Percentiles rank a stretch among this genome's conserved stretches.
These are phyloP conservation scores for Halichondria panicea DNA, from an alignment of 37 sponge, comb jelly and placozoan genomes.

Conservation along the genomic window DNA sequence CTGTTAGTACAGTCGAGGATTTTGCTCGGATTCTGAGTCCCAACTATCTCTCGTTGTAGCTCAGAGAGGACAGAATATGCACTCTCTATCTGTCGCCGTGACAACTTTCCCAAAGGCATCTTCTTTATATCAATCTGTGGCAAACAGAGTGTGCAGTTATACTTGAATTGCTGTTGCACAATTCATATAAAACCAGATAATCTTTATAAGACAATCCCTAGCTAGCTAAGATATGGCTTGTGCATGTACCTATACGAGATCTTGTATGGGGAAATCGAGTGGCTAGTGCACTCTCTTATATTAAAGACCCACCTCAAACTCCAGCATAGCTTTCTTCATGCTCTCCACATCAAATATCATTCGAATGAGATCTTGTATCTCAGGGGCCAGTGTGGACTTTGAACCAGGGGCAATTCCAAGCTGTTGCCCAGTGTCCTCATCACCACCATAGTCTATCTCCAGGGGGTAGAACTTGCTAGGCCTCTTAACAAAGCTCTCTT, in stretches of 20 bases:
- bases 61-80: conserved; percentile 91
- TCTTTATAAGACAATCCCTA: too few species aligned
- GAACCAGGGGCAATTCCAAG: conserved; percentile 56
- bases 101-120: conserved; percentile 99
- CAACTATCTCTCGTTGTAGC: conserved; percentile 57
- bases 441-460: conserved; percentile 95
- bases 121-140: conserved; percentile 97
- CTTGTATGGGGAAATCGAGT: too few species aligned
- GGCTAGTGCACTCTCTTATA: too few species aligned
- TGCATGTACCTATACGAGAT: too few species aligned
- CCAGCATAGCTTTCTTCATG: conserved; percentile 94
- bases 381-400: conserved; percentile 73
- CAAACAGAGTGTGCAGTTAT: neutral
- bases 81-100: conserved; percentile 83
- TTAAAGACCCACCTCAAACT: conserved; percentile 95
- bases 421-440: conserved; percentile 43
- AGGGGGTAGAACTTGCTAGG: conserved; percentile 96
- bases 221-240: too few species aligned
- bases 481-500: conserved; percentile 68
- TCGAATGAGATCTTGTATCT: conserved; percentile 79
- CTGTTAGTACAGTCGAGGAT: conserved; percentile 90
- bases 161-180: too few species aligned
- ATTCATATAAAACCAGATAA: too few species aligned
- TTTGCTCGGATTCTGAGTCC: conserved; percentile 46
- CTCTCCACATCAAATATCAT: conserved; percentile 94